Conservation (phyloP, 2,113 vertebrate species). For the Nothocercus nigrocapillus region DNA sequence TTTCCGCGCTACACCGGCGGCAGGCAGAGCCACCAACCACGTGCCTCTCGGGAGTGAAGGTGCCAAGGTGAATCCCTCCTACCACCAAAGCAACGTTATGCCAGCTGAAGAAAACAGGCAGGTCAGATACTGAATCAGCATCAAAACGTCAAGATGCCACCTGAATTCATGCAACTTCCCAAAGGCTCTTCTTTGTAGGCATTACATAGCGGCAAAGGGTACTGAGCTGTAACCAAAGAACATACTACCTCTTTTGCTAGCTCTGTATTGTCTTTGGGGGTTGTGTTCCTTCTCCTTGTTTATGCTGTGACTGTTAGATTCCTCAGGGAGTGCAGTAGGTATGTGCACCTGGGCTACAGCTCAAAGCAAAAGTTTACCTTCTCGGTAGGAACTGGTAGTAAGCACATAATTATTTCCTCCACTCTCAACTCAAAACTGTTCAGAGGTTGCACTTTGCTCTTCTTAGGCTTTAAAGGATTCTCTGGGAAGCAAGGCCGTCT, state of each 20-base stretch:
- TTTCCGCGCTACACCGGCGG: not conserved
- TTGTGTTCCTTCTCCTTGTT: not conserved
- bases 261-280: not conserved
- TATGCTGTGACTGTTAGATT: not conserved
- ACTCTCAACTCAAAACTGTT: not conserved
- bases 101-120: not conserved
- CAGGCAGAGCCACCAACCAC: not conserved
- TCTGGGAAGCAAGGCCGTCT: not conserved
- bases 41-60: not conserved
- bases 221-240: not conserved
- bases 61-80: not conserved
- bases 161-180: not conserved
- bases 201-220: not conserved
- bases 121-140: not conserved
- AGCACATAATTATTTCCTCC: not conserved
- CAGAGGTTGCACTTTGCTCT: not conserved
- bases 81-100: not conserved
- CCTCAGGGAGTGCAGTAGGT: accelerated
- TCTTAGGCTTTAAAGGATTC: not conserved
- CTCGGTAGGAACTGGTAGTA: not conserved
- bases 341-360: not conserved
- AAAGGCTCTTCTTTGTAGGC: not conserved
- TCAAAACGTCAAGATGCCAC: not conserved
- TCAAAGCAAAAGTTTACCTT: not conserved
- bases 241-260: not conserved